phyloP scores from a whole-genome alignment of 2,888 invertebrate species.

The Cantharis rustica region DNA sequence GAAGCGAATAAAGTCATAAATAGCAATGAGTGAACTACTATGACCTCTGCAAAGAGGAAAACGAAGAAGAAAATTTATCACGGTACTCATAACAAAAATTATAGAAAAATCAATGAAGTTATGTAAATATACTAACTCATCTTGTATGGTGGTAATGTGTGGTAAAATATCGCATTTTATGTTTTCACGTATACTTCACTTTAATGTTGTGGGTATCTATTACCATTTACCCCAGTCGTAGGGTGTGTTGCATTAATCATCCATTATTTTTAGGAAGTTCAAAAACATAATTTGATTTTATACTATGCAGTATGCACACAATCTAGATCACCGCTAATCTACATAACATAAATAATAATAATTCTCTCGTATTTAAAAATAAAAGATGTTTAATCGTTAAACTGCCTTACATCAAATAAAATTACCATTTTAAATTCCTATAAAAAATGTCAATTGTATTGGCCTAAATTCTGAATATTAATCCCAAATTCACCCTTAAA shows the following conservation, averaged over 20 bases:
- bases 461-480: neutral
- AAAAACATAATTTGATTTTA: neutral
- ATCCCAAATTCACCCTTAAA: neutral
- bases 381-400: neutral
- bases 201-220: neutral
- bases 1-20: too few species aligned
- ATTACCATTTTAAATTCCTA: neutral
- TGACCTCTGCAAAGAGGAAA: too few species aligned
- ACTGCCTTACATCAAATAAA: neutral
- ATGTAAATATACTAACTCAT: too few species aligned
- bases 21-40: too few species aligned
- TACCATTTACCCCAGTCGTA: neutral
- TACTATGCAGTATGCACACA: neutral
- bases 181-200: neutral
- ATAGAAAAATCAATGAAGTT: too few species aligned
- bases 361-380: neutral
- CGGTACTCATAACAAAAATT: too few species aligned
- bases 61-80: too few species aligned
- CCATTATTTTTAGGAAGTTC: neutral
- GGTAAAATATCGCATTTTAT: too few species aligned
- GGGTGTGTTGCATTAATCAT: neutral
- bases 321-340: neutral
- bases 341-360: neutral
- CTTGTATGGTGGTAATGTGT: too few species aligned
- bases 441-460: neutral